These are phyloP conservation scores for Gallinago undulata DNA, from an alignment of 2,113 vertebrate species.

Conservation along the genomic window DNA sequence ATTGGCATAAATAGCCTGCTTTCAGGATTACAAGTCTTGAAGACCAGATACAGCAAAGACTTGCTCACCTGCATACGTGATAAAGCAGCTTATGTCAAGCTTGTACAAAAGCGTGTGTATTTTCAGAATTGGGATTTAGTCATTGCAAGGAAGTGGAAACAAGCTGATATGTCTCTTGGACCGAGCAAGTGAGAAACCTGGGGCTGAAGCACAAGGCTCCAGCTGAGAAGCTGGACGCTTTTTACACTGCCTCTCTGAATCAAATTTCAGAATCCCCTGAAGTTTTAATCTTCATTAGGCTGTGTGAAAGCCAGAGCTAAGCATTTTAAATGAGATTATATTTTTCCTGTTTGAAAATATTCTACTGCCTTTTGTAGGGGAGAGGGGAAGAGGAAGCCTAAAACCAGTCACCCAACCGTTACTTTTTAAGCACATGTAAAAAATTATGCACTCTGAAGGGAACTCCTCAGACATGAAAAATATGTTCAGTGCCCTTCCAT, in stretches of 20 bases:
- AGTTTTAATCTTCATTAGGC: neutral
- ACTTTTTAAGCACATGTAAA: neutral
- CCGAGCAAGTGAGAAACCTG: neutral
- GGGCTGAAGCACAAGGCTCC: neutral
- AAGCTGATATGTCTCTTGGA: neutral
- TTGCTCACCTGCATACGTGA: neutral
- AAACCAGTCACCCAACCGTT: neutral
- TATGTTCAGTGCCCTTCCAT: neutral
- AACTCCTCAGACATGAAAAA: neutral
- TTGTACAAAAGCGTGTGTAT: rapidly evolving
- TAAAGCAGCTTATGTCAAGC: neutral
- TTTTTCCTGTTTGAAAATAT: neutral
- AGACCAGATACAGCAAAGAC: neutral
- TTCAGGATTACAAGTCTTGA: neutral
- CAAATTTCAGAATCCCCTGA: neutral
- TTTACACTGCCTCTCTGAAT: neutral
- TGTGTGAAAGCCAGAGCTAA: neutral
- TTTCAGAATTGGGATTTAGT: neutral
- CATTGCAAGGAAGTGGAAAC: neutral
- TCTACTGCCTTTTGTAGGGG: neutral
- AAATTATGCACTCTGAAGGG: neutral
- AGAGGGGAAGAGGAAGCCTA: neutral
- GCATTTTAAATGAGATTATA: neutral
- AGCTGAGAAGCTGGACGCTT: neutral
- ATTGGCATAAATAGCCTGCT: neutral